Conservation (phyloP, 2,797 vertebrate genomes). For the Rhadinocentrus ornatus region DNA sequence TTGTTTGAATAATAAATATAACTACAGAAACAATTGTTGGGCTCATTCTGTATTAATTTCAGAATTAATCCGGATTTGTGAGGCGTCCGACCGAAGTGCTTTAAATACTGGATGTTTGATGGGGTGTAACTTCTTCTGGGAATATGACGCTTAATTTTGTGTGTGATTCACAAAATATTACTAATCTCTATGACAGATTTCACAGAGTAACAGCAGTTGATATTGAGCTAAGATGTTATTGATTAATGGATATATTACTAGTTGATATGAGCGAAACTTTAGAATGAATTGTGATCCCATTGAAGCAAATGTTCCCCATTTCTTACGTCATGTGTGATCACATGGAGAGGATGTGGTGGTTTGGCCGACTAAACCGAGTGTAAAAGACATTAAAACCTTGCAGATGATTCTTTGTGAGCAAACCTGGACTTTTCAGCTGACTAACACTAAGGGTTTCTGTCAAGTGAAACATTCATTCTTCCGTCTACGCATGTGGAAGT, state of each 20-base stretch:
- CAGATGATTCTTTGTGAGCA: conserved; percentile 14
- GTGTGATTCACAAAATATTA: not conserved
- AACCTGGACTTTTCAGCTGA: conserved; percentile 22
- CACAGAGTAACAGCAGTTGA: too few relatives aligned
- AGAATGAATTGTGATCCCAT: not conserved
- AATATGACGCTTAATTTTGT: not conserved
- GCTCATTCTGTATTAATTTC: not conserved
- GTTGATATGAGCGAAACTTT: too few relatives aligned
- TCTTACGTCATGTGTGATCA: not conserved
- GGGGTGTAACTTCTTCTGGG: not conserved
- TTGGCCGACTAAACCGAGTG: conserved; percentile 4
- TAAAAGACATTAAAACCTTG: conserved; percentile 7
- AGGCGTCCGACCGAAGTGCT: not conserved
- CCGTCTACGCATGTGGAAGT: not conserved
- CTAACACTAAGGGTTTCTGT: conserved; percentile 1
- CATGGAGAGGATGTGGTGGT: conserved; percentile 21
- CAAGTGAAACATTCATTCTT: conserved; percentile 1
- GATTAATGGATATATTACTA: too few relatives aligned
- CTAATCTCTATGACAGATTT: not conserved
- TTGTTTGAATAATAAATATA: not conserved
- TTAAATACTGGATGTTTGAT: not conserved
- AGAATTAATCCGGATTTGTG: not conserved
- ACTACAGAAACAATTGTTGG: not conserved
- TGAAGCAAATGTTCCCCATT: not conserved
- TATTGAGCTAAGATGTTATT: too few relatives aligned